Conservation (phyloP, 2,888 invertebrate species). For the Caradrina clavipalpis region DNA sequence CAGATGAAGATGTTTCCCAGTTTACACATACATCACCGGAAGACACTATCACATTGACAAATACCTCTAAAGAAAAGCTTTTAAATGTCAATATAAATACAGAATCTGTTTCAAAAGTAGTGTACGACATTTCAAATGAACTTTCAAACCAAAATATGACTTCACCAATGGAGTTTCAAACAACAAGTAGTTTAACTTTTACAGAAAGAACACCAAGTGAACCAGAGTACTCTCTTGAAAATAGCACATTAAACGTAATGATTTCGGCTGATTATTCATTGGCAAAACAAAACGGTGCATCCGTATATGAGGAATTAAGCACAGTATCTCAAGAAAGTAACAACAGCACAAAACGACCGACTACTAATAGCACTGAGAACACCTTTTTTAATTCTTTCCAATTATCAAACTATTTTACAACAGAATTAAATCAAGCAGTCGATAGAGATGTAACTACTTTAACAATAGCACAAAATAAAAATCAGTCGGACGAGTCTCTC, state of each 20-base stretch:
- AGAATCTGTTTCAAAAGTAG: neutral
- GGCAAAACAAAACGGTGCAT: neutral
- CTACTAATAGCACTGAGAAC: neutral
- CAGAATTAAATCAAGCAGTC: neutral
- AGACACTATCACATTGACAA: neutral
- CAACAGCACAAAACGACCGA: neutral
- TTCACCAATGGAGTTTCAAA: neutral
- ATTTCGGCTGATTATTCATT: neutral
- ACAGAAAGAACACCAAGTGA: neutral
- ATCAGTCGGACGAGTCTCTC: neutral
- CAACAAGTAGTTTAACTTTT: neutral
- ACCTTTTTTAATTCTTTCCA: neutral
- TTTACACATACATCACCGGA: neutral
- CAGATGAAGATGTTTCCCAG: neutral
- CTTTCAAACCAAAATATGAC: neutral
- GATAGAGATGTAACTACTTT: neutral
- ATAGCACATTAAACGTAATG: neutral
- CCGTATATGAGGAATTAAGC: neutral
- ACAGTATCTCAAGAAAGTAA: neutral
- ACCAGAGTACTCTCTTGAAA: neutral
- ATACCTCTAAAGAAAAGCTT: neutral
- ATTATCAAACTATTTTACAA: neutral
- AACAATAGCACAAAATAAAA: neutral
- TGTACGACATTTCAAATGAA: neutral
- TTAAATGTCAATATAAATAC: neutral